These are phyloP conservation scores for Empis livida DNA, from an alignment of 2,888 invertebrate species.

Conservation along the genomic window DNA sequence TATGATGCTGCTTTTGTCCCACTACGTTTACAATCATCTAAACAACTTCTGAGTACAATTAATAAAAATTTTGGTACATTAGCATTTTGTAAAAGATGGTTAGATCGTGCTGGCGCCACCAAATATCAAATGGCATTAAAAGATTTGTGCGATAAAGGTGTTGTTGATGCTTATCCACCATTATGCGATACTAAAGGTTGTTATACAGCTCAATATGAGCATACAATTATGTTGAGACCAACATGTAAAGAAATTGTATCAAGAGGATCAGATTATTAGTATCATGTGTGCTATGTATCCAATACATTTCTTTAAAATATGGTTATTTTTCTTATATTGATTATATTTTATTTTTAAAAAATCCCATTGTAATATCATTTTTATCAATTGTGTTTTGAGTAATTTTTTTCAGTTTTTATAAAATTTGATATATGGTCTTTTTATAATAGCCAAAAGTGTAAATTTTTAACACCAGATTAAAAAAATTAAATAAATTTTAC, in stretches of 20 bases:
- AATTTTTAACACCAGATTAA: no score
- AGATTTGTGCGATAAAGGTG: constrained; percentile 94
- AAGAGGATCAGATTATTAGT: constrained; percentile 79
- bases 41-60: constrained; percentile 78
- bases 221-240: constrained; percentile 92
- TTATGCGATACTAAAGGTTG: constrained; percentile 94
- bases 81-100: constrained; percentile 98
- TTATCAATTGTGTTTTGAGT: no score
- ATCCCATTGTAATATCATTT: no score
- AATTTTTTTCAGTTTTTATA: no score
- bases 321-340: no score
- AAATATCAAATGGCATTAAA: constrained; percentile 98
- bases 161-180: constrained; percentile 97
- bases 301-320: no score
- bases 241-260: constrained; percentile 98
- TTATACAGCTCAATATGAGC: constrained; percentile 99
- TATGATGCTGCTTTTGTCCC: constrained; percentile 89
- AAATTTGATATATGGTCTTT: no score
- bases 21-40: constrained; percentile 83
- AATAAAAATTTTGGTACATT: constrained; percentile 96
- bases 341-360: no score
- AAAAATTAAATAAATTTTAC: no score
- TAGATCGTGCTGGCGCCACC: constrained; percentile 91
- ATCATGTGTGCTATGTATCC: background rate
- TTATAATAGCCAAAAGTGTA: no score